Evolutionary conservation across 2,888 invertebrate genomes (phyloP).

Genomic region (Rhabditoides inermis): DNA sequence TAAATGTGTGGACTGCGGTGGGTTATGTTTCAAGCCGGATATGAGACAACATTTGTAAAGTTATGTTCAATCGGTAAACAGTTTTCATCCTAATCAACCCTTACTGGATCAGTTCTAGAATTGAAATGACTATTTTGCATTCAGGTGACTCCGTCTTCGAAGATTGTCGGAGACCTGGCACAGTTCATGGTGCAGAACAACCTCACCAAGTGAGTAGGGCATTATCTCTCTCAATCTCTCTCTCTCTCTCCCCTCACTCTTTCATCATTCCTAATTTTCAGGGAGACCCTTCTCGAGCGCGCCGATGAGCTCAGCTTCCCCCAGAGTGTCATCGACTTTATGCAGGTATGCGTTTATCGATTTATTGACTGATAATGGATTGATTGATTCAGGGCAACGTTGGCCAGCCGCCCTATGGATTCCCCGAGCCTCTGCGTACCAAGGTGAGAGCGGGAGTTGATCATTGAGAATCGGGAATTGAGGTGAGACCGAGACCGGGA

Average conservation of each 20-base stretch:
- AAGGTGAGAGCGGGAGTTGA: slow-evolving; percentile 55
- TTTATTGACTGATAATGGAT: neutral
- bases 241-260: too few relatives aligned
- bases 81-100: too few relatives aligned
- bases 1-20: too few relatives aligned
- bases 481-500: too few relatives aligned
- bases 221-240: too few relatives aligned
- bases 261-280: too few relatives aligned
- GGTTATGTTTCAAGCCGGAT: too few relatives aligned
- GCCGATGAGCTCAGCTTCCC: slow-evolving; percentile 96
- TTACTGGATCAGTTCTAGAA: neutral
- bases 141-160: slow-evolving; percentile 87
- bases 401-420: slow-evolving; percentile 90
- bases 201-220: slow-evolving; percentile 68
- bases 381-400: slow-evolving; percentile 66
- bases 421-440: slow-evolving; percentile 90
- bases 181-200: slow-evolving; percentile 99
- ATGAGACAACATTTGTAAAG: too few relatives aligned
- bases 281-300: slow-evolving; percentile 69
- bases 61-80: too few relatives aligned
- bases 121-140: slow-evolving; percentile 10
- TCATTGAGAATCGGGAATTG: too few relatives aligned
- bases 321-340: slow-evolving; percentile 88
- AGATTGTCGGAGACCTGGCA: slow-evolving; percentile 95
- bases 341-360: slow-evolving; percentile 62